These are phyloP conservation scores for Zaprionus taronus DNA, from an alignment of 1,140 invertebrate species.

Conservation along the genomic window DNA sequence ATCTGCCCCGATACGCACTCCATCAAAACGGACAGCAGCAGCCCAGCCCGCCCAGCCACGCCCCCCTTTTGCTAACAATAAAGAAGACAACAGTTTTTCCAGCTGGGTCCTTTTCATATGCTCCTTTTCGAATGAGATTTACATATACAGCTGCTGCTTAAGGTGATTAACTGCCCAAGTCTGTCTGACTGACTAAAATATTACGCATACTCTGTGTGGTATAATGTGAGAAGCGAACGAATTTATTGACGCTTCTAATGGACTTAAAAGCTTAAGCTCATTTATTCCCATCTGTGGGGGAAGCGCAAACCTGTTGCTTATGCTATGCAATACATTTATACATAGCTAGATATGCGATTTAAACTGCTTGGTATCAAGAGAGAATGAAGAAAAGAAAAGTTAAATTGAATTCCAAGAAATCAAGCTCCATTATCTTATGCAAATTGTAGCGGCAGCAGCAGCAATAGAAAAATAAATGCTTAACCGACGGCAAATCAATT, in stretches of 20 bases:
- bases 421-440: conserved; percentile 1
- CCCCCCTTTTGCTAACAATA: neutral
- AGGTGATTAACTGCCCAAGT: neutral
- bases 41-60: neutral
- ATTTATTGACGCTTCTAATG: conserved; percentile 2
- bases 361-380: neutral
- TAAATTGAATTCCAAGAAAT: conserved; percentile 3
- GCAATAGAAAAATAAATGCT: neutral
- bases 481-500: conserved; percentile 15
- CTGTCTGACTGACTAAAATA: neutral
- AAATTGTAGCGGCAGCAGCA: neutral
- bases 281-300: neutral
- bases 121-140: conserved; percentile 2
- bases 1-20: conserved; percentile 15
- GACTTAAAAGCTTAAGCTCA: conserved; percentile 1
- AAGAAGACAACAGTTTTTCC: conserved; percentile 13
- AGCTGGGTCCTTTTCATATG: neutral
- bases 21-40: conserved; percentile 17
- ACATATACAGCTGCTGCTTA: conserved; percentile 8
- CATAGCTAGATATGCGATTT: neutral
- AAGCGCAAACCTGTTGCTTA: neutral
- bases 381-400: neutral
- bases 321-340: neutral
- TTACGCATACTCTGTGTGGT: conserved; percentile 5
- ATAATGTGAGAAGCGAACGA: neutral